Conservation (phyloP, 2,888 invertebrate genomes). For the Macrosoma leucophasiata region DNA sequence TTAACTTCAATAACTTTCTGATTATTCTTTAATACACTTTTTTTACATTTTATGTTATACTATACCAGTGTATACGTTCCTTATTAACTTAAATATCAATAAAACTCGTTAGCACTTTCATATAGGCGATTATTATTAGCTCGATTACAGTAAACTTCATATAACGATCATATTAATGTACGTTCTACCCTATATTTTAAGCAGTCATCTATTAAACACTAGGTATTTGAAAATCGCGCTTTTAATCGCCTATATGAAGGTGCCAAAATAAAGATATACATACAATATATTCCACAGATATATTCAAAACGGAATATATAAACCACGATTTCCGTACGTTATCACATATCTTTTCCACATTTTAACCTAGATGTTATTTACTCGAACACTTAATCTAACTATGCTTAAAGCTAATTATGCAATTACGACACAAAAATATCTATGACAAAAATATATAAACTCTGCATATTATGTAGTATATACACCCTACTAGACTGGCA, state of each 20-base stretch:
- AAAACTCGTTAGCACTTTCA: slow-evolving; percentile 30
- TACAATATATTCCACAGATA: too few species aligned
- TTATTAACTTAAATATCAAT: too few species aligned
- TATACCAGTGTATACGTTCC: too few species aligned
- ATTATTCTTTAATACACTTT: slow-evolving; percentile 47
- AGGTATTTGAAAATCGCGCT: too few species aligned
- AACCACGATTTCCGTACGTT: too few species aligned
- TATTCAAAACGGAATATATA: too few species aligned
- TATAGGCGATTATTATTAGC: slow-evolving; percentile 39
- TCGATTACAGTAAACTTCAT: too few species aligned
- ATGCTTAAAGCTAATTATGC: slow-evolving; percentile 66
- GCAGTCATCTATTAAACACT: too few species aligned
- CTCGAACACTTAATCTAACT: slow-evolving; percentile 36
- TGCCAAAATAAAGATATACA: too few species aligned
- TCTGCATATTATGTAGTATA: slow-evolving; percentile 39
- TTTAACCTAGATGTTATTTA: slow-evolving; percentile 39
- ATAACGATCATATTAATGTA: too few species aligned
- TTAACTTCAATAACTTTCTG: slow-evolving; percentile 59
- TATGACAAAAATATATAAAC: slow-evolving; percentile 55
- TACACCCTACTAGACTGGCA: slow-evolving; percentile 47
- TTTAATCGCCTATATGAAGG: too few species aligned
- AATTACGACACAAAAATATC: slow-evolving; percentile 58
- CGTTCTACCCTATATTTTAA: too few species aligned
- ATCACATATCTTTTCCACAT: slow-evolving; percentile 60
- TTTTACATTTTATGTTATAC: slow-evolving; percentile 35